phyloP scores from a whole-genome alignment of 2,888 invertebrate species.

The Papilio elwesi region DNA sequence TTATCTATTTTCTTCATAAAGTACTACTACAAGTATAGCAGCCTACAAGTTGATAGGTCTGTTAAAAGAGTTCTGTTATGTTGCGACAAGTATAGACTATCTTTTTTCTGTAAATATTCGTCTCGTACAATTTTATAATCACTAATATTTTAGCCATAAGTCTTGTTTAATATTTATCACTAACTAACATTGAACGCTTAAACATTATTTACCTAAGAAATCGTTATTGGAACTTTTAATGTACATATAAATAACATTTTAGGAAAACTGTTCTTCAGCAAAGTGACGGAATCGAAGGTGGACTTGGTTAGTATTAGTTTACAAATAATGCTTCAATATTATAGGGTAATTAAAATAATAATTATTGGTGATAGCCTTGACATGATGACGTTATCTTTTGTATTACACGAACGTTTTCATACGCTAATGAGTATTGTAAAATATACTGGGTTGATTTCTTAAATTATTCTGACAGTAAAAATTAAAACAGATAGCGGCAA shows the following conservation, averaged over 20 bases:
- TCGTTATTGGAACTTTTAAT: no score
- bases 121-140: no score
- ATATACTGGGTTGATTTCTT: no score
- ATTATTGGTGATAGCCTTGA: neutral
- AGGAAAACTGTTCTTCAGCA: slow-evolving; percentile 72
- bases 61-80: no score
- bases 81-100: no score
- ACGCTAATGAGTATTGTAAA: neutral
- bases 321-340: neutral
- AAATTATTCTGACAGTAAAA: no score
- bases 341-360: neutral
- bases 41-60: no score
- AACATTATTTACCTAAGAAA: neutral
- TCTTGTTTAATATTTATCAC: no score
- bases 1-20: neutral
- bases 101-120: no score
- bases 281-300: slow-evolving; percentile 69
- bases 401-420: neutral
- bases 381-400: neutral
- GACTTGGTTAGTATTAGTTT: slow-evolving; percentile 62
- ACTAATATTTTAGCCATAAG: no score
- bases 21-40: no score
- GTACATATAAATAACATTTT: slow-evolving; percentile 45
- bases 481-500: no score
- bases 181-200: neutral